A percentile compares a stretch with the other conserved stretches of the same genome.
phyloP scores from a whole-genome alignment of 2,113 vertebrate species.

The Callorhinus ursinus region DNA sequence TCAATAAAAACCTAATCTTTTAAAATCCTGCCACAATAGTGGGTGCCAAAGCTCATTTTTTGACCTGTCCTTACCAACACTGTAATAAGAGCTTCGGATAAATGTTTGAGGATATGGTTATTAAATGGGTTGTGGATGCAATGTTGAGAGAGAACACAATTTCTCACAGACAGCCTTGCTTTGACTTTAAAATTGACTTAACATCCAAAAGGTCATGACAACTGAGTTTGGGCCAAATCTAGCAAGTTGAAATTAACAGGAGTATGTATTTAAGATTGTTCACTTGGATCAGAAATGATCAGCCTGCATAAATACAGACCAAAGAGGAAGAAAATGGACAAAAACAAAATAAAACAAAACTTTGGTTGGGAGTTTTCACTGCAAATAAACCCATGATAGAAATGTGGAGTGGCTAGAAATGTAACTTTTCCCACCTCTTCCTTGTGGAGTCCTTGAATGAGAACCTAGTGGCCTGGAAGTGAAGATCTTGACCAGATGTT shows the following conservation, averaged over 20 bases:
- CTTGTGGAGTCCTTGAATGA: not conserved
- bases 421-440: not conserved
- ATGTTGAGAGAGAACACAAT: not conserved
- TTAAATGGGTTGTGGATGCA: not conserved
- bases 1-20: not conserved
- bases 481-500: not conserved
- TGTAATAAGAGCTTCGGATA: not conserved
- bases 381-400: conserved; percentile 35
- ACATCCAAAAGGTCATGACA: not conserved
- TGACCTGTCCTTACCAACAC: not conserved
- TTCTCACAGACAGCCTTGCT: not conserved
- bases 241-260: not conserved
- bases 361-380: conserved; percentile 2
- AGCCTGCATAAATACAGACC: not conserved
- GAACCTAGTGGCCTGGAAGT: not conserved
- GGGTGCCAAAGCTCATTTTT: not conserved
- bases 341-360: conserved; percentile 23
- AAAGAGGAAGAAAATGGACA: not conserved
- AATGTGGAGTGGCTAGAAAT: not conserved
- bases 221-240: not conserved
- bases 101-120: not conserved
- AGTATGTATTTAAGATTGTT: not conserved
- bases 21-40: not conserved
- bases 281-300: conserved; percentile 34
- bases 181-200: conserved; percentile 17